Percentiles rank a stretch among this genome's conserved stretches.
phyloP scores from a whole-genome alignment of 2,888 invertebrate genomes.

The Balanococcus diminutus region DNA sequence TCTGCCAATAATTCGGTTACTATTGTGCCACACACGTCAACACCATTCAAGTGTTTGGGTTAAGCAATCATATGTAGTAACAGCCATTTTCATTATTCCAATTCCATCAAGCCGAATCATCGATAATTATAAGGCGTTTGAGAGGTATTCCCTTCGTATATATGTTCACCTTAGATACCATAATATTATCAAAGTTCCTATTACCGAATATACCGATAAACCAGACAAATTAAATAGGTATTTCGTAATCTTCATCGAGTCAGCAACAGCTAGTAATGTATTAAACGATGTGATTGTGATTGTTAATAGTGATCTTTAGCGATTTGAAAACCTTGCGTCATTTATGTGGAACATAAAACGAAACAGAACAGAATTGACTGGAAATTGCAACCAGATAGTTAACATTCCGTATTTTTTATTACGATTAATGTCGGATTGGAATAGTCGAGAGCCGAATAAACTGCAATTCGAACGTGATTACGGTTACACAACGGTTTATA shows the following conservation, averaged over 20 bases:
- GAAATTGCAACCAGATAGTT: background rate
- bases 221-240: background rate
- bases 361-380: background rate
- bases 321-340: background rate
- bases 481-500: background rate
- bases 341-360: background rate
- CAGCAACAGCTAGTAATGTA: too few relatives aligned
- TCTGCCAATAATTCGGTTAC: background rate
- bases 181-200: background rate
- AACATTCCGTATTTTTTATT: background rate
- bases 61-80: background rate
- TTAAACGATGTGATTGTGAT: slow-evolving; percentile 5
- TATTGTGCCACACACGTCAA: background rate
- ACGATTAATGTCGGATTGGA: background rate
- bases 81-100: background rate
- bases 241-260: background rate
- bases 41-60: background rate
- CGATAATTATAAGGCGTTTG: slow-evolving; percentile 15
- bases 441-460: background rate
- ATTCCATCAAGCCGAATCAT: background rate
- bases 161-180: background rate
- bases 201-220: slow-evolving; percentile 7
- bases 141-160: background rate
- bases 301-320: background rate
- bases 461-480: background rate